phyloP scores from a whole-genome alignment of 2,888 invertebrate genomes.

The Tridacna crocea region DNA sequence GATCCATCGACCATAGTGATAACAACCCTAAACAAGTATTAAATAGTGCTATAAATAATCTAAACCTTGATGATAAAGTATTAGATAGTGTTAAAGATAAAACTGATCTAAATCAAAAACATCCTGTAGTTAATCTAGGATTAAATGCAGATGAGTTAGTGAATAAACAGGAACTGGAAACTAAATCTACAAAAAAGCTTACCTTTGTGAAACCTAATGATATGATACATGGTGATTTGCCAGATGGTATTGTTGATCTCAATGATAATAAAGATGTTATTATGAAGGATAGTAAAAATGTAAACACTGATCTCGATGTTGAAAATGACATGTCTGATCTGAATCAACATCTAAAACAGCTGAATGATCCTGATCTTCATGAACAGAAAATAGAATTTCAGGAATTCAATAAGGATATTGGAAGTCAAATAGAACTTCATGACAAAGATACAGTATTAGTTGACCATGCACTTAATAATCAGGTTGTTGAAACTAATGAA shows the following conservation, averaged over 20 bases:
- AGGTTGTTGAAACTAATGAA: conserved; percentile 61
- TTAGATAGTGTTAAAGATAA: too few species aligned
- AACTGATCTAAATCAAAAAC: too few species aligned
- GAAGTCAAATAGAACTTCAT: not conserved
- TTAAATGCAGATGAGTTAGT: too few species aligned
- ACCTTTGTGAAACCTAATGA: conserved; percentile 17
- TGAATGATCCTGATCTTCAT: conserved; percentile 20
- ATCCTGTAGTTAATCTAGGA: too few species aligned
- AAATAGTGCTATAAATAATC: not conserved
- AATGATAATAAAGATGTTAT: conserved; percentile 38
- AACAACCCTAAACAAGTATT: not conserved
- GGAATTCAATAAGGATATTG: not conserved
- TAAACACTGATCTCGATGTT: conserved; percentile 10
- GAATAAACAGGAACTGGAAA: not conserved
- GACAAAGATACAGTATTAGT: conserved; percentile 11
- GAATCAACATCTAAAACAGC: conserved; percentile 18
- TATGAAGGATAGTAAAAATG: conserved; percentile 8
- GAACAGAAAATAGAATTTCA: not conserved
- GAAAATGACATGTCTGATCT: conserved; percentile 24
- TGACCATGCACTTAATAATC: conserved; percentile 35
- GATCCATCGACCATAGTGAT: not conserved
- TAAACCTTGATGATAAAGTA: not conserved
- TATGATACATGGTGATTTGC: conserved; percentile 26
- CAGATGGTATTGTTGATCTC: conserved; percentile 34
- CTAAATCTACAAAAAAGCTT: not conserved